Evolutionary conservation across 2,888 invertebrate species (phyloP).

Genomic region (Monochamus alternatus): DNA sequence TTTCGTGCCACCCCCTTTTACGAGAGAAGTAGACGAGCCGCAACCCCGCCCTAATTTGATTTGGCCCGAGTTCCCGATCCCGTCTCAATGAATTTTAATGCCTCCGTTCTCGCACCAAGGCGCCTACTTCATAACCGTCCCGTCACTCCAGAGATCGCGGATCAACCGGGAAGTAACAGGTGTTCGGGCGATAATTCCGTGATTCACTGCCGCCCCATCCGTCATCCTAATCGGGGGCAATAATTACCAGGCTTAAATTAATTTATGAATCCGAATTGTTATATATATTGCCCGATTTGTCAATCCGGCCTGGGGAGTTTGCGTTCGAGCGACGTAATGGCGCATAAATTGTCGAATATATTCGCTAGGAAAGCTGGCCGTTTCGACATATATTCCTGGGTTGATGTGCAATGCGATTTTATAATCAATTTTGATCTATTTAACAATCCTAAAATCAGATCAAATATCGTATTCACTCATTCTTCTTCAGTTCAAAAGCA

Average conservation of each 20-base stretch:
- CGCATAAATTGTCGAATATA: conserved; percentile 18
- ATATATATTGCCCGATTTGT: conserved; percentile 26
- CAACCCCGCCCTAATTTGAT: background rate
- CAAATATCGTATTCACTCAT: too few species aligned
- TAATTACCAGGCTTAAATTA: conserved; percentile 28
- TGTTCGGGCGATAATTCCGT: conserved; percentile 26
- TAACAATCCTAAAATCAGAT: too few species aligned
- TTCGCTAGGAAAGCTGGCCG: background rate
- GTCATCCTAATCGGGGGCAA: conserved; percentile 27
- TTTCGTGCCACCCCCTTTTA: too few species aligned
- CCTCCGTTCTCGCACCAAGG: conserved; percentile 11
- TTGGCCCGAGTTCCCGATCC: background rate
- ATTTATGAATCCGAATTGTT: conserved; percentile 31
- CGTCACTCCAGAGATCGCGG: background rate
- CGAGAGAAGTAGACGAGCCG: too few species aligned
- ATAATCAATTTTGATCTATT: too few species aligned
- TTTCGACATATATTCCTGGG: too few species aligned
- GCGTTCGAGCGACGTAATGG: conserved; percentile 6
- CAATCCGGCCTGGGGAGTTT: conserved; percentile 11
- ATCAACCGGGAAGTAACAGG: conserved; percentile 29
- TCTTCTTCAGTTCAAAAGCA: too few species aligned
- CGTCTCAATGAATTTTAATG: conserved; percentile 32
- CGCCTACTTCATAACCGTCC: conserved; percentile 21
- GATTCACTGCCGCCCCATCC: conserved; percentile 28
- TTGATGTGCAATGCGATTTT: too few species aligned